Evolutionary conservation across 1,140 invertebrate genomes (phyloP).

Genomic region (Drosophila funebris): DNA sequence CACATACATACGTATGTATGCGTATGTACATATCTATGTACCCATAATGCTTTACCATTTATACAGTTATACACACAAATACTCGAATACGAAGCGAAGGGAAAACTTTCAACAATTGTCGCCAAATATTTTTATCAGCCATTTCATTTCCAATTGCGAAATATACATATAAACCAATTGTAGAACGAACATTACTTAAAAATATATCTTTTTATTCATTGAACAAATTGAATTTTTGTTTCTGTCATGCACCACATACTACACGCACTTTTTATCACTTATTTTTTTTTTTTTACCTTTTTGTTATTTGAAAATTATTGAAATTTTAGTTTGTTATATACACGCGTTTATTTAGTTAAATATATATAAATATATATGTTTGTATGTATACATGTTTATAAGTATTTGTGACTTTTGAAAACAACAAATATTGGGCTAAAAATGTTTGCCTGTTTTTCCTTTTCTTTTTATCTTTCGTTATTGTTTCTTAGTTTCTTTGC

Average conservation of each 20-base stretch:
- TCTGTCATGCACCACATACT: background rate
- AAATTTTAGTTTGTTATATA: constrained; percentile 70
- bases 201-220: background rate
- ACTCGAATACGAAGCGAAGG: constrained; percentile 24
- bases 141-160: background rate
- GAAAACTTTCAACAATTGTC: constrained; percentile 34
- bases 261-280: constrained; percentile 25
- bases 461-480: constrained; percentile 35
- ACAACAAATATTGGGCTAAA: constrained; percentile 56
- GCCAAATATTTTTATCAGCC: constrained; percentile 9
- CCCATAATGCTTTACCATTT: constrained; percentile 23
- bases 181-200: background rate
- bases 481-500: constrained; percentile 38
- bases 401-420: constrained; percentile 41
- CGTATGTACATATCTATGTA: constrained; percentile 21
- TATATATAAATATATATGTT: constrained; percentile 50
- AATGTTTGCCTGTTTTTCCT: constrained; percentile 50
- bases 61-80: constrained; percentile 76
- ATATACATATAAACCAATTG: background rate
- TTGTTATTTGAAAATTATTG: constrained; percentile 70
- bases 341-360: constrained; percentile 69
- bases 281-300: constrained; percentile 38
- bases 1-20: background rate
- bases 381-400: constrained; percentile 49
- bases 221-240: background rate